These are phyloP conservation scores for Tapirus terrestris DNA, from an alignment of 2,113 vertebrate species.

Conservation along the genomic window DNA sequence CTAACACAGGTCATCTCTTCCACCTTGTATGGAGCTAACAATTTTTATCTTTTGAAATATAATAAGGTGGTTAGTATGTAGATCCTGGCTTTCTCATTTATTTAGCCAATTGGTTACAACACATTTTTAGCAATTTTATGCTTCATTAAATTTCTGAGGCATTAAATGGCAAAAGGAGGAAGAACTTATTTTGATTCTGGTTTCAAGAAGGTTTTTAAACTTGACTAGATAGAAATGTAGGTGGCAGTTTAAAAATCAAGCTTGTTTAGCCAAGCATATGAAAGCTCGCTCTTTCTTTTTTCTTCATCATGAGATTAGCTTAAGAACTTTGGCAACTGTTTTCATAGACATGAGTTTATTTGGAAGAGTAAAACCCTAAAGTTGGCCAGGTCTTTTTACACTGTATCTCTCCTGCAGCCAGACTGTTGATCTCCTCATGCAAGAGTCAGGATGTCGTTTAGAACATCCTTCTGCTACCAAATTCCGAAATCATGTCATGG, in stretches of 20 bases:
- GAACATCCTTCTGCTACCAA: slow-evolving; percentile 99
- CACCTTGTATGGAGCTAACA: slow-evolving; percentile 11
- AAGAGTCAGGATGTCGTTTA: slow-evolving; percentile 99
- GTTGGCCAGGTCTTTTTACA: slow-evolving; percentile 88
- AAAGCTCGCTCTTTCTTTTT: slow-evolving; percentile 43
- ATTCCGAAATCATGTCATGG: slow-evolving; percentile 99
- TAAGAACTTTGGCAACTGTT: slow-evolving; percentile 75
- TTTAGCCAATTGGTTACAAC: slow-evolving; percentile 57
- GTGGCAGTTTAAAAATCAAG: slow-evolving; percentile 58
- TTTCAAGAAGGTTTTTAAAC: slow-evolving; percentile 71
- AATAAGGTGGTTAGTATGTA: neutral
- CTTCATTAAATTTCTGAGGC: slow-evolving; percentile 42
- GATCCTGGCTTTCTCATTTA: slow-evolving; percentile 51
- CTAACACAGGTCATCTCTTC: neutral
- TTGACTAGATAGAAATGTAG: slow-evolving; percentile 41
- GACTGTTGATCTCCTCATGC: slow-evolving; percentile 99
- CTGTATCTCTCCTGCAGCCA: slow-evolving; percentile 95
- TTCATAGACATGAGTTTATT: slow-evolving; percentile 78
- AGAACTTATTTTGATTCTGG: slow-evolving; percentile 66
- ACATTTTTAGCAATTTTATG: slow-evolving; percentile 49
- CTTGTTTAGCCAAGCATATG: slow-evolving; percentile 42
- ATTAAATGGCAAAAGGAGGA: slow-evolving; percentile 46
- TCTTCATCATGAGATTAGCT: slow-evolving; percentile 43
- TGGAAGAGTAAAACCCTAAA: slow-evolving; percentile 81
- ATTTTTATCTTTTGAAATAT: slow-evolving; percentile 36